Evolutionary conservation across 2,888 invertebrate species (phyloP).

Genomic region (Zaprionus obscuricornis): DNA sequence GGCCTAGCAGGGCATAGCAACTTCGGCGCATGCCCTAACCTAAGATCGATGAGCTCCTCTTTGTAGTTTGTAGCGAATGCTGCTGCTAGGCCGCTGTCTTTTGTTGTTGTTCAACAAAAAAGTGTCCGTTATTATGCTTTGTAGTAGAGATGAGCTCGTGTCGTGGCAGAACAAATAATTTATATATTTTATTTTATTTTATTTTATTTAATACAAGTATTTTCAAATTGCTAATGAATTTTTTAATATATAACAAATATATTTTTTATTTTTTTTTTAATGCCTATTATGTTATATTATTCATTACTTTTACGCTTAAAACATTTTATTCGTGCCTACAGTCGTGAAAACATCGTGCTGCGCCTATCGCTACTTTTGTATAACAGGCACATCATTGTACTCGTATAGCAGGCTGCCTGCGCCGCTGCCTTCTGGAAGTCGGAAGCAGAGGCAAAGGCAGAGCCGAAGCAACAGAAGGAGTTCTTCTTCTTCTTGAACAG

Average conservation of each 20-base stretch:
- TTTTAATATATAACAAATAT: too few relatives aligned
- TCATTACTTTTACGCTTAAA: not conserved
- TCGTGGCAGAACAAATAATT: not conserved
- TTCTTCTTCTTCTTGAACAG: conserved; percentile 37
- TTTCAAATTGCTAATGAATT: too few relatives aligned
- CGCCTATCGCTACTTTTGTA: conserved; percentile 22
- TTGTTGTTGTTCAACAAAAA: conserved; percentile 35
- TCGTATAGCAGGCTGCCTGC: conserved; percentile 41
- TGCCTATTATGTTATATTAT: too few relatives aligned
- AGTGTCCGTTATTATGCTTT: conserved; percentile 49
- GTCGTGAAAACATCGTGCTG: conserved; percentile 18
- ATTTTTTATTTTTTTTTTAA: too few relatives aligned
- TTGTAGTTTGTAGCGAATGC: conserved; percentile 43
- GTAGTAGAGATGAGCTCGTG: conserved; percentile 31
- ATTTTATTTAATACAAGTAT: too few relatives aligned
- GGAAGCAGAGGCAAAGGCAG: conserved; percentile 25
- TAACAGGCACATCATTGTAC: conserved; percentile 29
- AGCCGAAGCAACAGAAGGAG: conserved; percentile 27
- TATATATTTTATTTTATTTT: too few relatives aligned
- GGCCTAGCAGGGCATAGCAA: conserved; percentile 42
- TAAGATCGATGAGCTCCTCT: conserved; percentile 54
- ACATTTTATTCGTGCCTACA: conserved; percentile 1
- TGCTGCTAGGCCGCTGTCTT: conserved; percentile 27
- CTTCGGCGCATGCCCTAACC: conserved; percentile 46
- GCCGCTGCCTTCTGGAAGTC: conserved; percentile 40